Evolutionary conservation across 2,113 vertebrate species (phyloP).

Genomic region (Mormyrus iriodes): DNA sequence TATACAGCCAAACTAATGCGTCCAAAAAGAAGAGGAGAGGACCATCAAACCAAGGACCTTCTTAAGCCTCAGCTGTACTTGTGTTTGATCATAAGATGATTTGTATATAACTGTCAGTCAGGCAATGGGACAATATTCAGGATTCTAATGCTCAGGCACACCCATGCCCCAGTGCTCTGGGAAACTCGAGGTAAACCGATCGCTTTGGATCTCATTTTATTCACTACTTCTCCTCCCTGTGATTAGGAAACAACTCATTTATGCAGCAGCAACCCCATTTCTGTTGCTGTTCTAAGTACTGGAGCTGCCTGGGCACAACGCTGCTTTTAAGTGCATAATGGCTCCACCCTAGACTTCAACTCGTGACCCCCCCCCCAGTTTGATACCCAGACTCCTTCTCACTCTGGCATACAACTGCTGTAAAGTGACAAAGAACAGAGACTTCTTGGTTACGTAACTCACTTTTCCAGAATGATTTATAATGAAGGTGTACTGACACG

Average conservation of each 20-base stretch:
- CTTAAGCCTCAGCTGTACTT: neutral
- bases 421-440: neutral
- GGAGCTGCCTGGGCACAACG: neutral
- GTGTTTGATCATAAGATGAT: neutral
- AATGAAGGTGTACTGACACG: neutral
- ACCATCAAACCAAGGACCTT: neutral
- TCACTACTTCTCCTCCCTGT: neutral
- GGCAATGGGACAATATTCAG: neutral
- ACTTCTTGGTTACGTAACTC: neutral
- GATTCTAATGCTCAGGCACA: neutral
- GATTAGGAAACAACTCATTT: neutral
- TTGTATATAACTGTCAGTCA: neutral
- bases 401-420: neutral
- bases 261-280: too few species aligned
- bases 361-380: neutral
- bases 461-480: neutral
- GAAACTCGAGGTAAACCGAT: neutral
- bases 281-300: neutral
- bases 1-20: neutral
- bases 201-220: neutral
- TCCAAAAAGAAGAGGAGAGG: neutral
- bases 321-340: neutral
- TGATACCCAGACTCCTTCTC: neutral
- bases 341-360: neutral
- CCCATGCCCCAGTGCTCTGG: neutral